Evolutionary conservation across 1,140 invertebrate species (phyloP).

Genomic region (Platyscapa corneri): DNA sequence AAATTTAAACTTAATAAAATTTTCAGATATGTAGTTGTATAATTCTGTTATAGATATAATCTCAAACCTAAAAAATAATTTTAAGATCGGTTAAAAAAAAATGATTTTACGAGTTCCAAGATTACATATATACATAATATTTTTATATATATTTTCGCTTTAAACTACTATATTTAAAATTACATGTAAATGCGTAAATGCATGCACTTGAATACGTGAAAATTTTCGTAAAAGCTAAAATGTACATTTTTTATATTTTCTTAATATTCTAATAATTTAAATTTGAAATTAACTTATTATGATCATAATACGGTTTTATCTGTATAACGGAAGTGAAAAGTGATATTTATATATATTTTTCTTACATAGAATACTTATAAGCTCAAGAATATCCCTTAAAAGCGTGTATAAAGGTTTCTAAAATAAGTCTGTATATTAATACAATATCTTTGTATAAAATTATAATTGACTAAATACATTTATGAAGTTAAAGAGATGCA

Average conservation of each 20-base stretch:
- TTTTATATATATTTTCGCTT: background rate
- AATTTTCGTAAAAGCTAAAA: background rate
- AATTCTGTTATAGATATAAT: background rate
- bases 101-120: no score
- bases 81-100: background rate
- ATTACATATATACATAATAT: background rate
- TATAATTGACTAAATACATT: background rate
- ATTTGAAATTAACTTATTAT: background rate
- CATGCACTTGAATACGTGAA: no score
- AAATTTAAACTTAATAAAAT: no score
- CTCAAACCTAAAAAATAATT: background rate
- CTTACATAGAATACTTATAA: conserved; percentile 8
- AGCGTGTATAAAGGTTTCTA: background rate
- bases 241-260: background rate
- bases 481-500: background rate
- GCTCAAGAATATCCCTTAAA: background rate
- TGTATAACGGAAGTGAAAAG: background rate
- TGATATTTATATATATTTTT: background rate
- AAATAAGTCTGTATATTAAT: background rate
- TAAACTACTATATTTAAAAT: background rate
- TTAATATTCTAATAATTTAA: background rate
- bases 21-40: no score
- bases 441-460: background rate
- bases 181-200: background rate
- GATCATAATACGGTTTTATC: background rate